Evolutionary conservation across 2,888 invertebrate species (phyloP).

Genomic region (Caenorhabditis japonica): DNA sequence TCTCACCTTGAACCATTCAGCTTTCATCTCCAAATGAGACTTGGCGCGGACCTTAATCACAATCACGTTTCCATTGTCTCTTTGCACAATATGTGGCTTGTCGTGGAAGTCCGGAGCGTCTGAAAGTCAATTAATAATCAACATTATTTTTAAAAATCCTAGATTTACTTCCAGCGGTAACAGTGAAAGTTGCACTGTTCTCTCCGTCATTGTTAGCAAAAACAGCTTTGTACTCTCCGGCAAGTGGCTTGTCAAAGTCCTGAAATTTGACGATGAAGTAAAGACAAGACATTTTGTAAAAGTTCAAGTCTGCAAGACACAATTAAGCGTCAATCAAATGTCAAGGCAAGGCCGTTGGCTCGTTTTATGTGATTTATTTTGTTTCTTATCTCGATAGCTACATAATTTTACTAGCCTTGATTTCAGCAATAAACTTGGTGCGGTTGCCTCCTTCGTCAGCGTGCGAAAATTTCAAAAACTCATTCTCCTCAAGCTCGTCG

Average conservation of each 20-base stretch:
- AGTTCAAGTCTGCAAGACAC: not conserved
- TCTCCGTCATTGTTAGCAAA: constrained; percentile 73
- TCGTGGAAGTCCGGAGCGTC: constrained; percentile 78
- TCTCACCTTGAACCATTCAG: constrained; percentile 76
- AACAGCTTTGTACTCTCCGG: constrained; percentile 76
- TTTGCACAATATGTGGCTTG: constrained; percentile 77
- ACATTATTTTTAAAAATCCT: no score
- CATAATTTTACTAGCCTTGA: constrained; percentile 65
- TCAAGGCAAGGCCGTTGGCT: constrained; percentile 3
- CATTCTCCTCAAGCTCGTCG: constrained; percentile 71
- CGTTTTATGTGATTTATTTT: constrained; percentile 52
- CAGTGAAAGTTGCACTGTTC: constrained; percentile 75
- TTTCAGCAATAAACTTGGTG: constrained; percentile 70
- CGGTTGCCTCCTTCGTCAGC: constrained; percentile 75
- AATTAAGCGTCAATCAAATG: constrained; percentile 28
- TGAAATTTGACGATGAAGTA: constrained; percentile 19
- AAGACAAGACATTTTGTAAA: no score
- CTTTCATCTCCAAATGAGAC: constrained; percentile 76
- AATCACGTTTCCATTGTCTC: constrained; percentile 76
- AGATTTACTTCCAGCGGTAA: constrained; percentile 75
- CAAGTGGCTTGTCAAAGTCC: constrained; percentile 77
- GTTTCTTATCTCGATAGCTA: not conserved
- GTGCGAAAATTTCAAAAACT: constrained; percentile 69
- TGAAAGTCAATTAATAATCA: no score
- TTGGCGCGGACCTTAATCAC: constrained; percentile 77